Evolutionary conservation across 2,888 invertebrate genomes (phyloP).

Genomic region (Leptopilina syphax): DNA sequence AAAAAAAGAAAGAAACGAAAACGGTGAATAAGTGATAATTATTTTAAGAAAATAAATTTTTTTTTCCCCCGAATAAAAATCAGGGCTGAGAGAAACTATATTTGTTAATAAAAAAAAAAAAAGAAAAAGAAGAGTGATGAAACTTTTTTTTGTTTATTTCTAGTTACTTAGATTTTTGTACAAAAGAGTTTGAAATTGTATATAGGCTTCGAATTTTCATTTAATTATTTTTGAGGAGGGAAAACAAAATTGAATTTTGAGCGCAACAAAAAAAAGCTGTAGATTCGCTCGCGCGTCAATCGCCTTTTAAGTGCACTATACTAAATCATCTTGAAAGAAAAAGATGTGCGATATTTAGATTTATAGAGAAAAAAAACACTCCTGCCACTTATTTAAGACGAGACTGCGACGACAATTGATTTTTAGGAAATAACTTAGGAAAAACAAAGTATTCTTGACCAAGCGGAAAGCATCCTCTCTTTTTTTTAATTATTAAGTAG

Average conservation of each 20-base stretch:
- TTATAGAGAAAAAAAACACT: slow-evolving; percentile 45
- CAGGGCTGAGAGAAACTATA: too few species aligned
- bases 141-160: not conserved
- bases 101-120: too few species aligned
- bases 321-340: slow-evolving; percentile 34
- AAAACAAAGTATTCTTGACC: slow-evolving; percentile 19
- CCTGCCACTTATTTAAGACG: slow-evolving; percentile 58
- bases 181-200: not conserved
- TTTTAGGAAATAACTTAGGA: slow-evolving; percentile 42
- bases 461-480: slow-evolving; percentile 12
- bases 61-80: too few species aligned
- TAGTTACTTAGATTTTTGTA: slow-evolving; percentile 1
- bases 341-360: slow-evolving; percentile 43
- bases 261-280: slow-evolving; percentile 26
- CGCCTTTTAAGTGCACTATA: slow-evolving; percentile 40
- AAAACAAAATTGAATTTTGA: not conserved
- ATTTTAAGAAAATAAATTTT: too few species aligned
- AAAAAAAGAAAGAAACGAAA: too few species aligned
- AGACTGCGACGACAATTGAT: slow-evolving; percentile 60
- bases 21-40: too few species aligned
- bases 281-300: slow-evolving; percentile 41
- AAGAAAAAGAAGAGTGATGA: too few species aligned
- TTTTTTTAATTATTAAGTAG: slow-evolving; percentile 3
- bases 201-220: slow-evolving; percentile 29
- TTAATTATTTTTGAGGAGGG: not conserved